Base-by-base conservation (phyloP, 2,888 invertebrate genomes). In the Hydrotaea cyrtoneurina region DNA sequence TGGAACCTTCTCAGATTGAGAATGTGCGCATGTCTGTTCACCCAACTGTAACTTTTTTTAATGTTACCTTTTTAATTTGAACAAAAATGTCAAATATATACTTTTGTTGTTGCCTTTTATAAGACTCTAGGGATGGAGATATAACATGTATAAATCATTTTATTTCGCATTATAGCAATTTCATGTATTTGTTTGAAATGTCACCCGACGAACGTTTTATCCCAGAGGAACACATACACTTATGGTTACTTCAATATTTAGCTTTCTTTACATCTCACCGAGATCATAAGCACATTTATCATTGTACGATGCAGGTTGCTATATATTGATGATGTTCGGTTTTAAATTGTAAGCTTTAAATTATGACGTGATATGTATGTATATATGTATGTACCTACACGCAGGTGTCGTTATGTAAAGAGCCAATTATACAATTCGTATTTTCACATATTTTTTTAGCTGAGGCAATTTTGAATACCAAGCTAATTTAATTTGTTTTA, bases 281-380 rank as follows among this genome's bases (percentile, higher is more conserved):
- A 13, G 26, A 26, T 13, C 15, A 59, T 59, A 19, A 59, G 26
- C 23, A 59, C 26, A 59, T 59, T 59, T 59, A 26, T 59, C 59
- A 59, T 21, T 62, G 31, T 62, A 15, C 8, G 39, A 39, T 36
- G 39, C 10, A 39, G 8, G 13, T 39, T 39, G 3, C 39, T 8
- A 8, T 11, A 39, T 39, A 39, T 39, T 10, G 39, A 59, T 62
- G 4, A 15, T 31, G n/a, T 31, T 31, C n/a, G n/a, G 62, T 5
- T 62, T 62, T 31, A 62, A 62, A 62, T 15, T n/a, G 31, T n/a
- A 17, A 26, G n/a, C 36, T 62, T 62, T 62, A 62, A 13, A 26
- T 62, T 5, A 50, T n/a, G 50, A 31, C 31, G 26, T 31, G 2
- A 39, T 39, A 31, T n/a, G 13, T 10, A 57, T 5, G 21, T 19